Base-by-base conservation (phyloP, 2,888 invertebrate genomes). In the Caenorhabditis imperialis region DNA sequence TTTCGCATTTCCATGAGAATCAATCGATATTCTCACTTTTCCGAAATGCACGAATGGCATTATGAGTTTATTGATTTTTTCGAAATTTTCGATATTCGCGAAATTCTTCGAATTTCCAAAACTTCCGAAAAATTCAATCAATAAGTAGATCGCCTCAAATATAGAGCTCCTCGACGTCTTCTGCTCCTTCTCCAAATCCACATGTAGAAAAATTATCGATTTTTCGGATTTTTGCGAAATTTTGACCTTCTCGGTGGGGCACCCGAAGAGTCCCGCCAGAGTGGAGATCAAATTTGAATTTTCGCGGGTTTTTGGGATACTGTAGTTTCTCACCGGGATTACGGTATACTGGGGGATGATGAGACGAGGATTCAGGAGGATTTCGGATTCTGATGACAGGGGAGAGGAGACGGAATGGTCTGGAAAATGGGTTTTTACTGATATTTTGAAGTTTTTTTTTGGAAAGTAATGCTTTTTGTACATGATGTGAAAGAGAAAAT, bases 31-130 rank as follows among this genome's bases (percentile, higher is more conserved):
- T 45, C 73, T 35, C 10, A 73, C 48, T 51, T 61, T 67, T 38
- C 73, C 73, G 35, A 73, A 73, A 48, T 73, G 67, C 18, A 67
- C 65, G 23, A 67, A 73, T 22, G 73, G 73, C 20, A 73, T 4
- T 12, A 27, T 44, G n/a, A 73, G 20, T 0, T 30, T 10, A 16
- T 23, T 16, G 33, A 70, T 69, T 23, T 14, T 47, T 8, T 25
- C 40, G 33, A 53, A 33, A 8, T 30, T 42, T 18, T 27, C n/a
- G n/a, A n/a, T n/a, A n/a, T n/a, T n/a, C n/a, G n/a, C n/a, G n/a
- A n/a, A n/a, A n/a, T n/a, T n/a, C n/a, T n/a, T n/a, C n/a, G n/a
- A n/a, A n/a, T n/a, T n/a, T n/a, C n/a, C n/a, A n/a, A n/a, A n/a
- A n/a, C n/a, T n/a, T n/a, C n/a, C n/a, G n/a, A n/a, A n/a, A n/a